phyloP scores from a whole-genome alignment of 2,888 invertebrate species.

The Cheilosia scutellata region DNA sequence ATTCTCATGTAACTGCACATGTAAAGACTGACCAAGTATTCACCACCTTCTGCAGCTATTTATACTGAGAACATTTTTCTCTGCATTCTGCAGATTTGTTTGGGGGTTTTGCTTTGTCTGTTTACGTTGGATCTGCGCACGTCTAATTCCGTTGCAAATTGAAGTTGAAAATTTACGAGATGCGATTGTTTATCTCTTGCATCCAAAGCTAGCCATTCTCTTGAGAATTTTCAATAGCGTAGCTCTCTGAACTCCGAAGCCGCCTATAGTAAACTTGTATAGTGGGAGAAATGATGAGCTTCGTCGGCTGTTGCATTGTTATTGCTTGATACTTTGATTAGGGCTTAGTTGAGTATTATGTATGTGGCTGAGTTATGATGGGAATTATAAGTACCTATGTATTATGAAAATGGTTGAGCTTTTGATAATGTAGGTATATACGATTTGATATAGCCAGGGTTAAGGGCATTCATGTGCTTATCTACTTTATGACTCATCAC shows the following conservation, averaged over 20 bases:
- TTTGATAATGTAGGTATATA: neutral
- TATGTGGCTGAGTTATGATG: neutral
- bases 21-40: slow-evolving; percentile 66
- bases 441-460: neutral
- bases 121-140: neutral
- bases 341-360: slow-evolving; percentile 4
- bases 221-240: slow-evolving; percentile 43
- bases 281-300: slow-evolving; percentile 39
- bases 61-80: slow-evolving; percentile 68
- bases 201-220: slow-evolving; percentile 60
- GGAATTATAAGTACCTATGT: neutral
- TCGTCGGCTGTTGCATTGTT: slow-evolving; percentile 6
- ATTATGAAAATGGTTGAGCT: slow-evolving; percentile 1
- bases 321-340: slow-evolving; percentile 11
- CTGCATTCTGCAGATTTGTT: slow-evolving; percentile 23
- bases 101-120: slow-evolving; percentile 24
- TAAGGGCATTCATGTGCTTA: too few species aligned
- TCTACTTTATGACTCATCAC: too few species aligned
- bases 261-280: neutral
- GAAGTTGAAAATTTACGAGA: slow-evolving; percentile 82
- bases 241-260: slow-evolving; percentile 17
- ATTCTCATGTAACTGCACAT: slow-evolving; percentile 63
- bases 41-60: slow-evolving; percentile 60
- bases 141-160: slow-evolving; percentile 76
- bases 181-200: slow-evolving; percentile 79